Evolutionary conservation across 37 sponge, comb jelly and placozoan genomes (phyloP).

Genomic region (Aplysina aerophoba): DNA sequence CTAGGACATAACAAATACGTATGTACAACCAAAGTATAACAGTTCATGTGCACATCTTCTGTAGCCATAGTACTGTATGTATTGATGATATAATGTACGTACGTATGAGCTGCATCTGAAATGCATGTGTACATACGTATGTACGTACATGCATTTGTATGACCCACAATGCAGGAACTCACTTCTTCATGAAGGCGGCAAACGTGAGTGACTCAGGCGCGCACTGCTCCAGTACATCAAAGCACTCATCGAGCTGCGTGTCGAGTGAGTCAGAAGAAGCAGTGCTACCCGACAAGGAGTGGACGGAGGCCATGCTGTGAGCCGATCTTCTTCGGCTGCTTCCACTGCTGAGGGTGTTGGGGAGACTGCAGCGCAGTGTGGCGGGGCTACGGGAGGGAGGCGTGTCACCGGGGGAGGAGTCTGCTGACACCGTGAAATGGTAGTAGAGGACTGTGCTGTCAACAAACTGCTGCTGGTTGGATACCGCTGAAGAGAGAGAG

Average conservation of each 20-base stretch:
- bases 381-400: too few species aligned
- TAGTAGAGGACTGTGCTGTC: neutral
- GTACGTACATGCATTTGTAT: too few species aligned
- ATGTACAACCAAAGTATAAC: too few species aligned
- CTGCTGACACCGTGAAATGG: slow-evolving; percentile 2
- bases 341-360: slow-evolving; percentile 2
- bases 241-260: slow-evolving; percentile 77
- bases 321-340: neutral
- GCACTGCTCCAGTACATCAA: slow-evolving; percentile 67
- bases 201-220: slow-evolving; percentile 83
- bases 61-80: too few species aligned
- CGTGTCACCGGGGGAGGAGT: too few species aligned
- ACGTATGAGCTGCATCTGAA: too few species aligned
- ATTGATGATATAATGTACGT: too few species aligned
- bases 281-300: neutral
- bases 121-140: too few species aligned
- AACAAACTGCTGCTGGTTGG: neutral
- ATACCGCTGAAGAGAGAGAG: neutral
- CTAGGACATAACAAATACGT: too few species aligned
- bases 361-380: neutral
- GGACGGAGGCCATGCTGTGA: slow-evolving; percentile 14
- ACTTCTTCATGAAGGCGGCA: slow-evolving; percentile 77
- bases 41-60: too few species aligned
- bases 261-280: slow-evolving; percentile 31
- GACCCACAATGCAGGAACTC: slow-evolving; percentile 4